phyloP scores from a whole-genome alignment of 2,797 vertebrate genomes.

The Acanthiza pusilla region DNA sequence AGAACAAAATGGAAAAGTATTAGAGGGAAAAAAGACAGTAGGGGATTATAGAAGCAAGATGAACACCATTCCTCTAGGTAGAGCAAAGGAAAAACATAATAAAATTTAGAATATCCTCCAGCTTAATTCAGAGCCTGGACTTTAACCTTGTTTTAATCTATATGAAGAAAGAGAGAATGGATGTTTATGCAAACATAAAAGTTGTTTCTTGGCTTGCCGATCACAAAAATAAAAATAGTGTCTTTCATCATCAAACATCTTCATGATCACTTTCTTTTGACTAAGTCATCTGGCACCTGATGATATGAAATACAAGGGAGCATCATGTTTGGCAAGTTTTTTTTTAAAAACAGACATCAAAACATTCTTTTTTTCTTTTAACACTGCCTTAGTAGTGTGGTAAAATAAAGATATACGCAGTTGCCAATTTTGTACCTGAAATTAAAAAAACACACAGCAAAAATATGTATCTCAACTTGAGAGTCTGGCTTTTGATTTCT shows the following conservation, averaged over 20 bases:
- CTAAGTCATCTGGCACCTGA: not conserved
- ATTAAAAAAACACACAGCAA: not conserved
- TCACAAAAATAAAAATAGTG: not conserved
- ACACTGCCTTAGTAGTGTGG: not conserved
- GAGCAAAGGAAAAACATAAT: not conserved
- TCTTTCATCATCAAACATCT: not conserved
- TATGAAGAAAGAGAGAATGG: not conserved
- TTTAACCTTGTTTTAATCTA: not conserved
- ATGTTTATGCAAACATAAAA: not conserved
- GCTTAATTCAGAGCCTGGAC: not conserved
- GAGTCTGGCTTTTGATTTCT: not conserved
- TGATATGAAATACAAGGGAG: not conserved
- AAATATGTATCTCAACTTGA: not conserved
- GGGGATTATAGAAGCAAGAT: not conserved
- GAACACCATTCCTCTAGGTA: not conserved
- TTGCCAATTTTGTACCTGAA: not conserved
- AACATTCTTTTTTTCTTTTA: not conserved
- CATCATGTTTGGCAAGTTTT: not conserved
- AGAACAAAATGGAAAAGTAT: not conserved
- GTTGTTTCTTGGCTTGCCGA: not conserved
- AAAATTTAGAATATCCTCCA: not conserved
- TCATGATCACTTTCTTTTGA: not conserved
- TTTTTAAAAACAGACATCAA: not conserved
- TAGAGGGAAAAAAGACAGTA: not conserved
- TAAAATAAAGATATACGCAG: not conserved